Conservation (phyloP, 1,140 invertebrate species). For the Trissolcus basalis region DNA sequence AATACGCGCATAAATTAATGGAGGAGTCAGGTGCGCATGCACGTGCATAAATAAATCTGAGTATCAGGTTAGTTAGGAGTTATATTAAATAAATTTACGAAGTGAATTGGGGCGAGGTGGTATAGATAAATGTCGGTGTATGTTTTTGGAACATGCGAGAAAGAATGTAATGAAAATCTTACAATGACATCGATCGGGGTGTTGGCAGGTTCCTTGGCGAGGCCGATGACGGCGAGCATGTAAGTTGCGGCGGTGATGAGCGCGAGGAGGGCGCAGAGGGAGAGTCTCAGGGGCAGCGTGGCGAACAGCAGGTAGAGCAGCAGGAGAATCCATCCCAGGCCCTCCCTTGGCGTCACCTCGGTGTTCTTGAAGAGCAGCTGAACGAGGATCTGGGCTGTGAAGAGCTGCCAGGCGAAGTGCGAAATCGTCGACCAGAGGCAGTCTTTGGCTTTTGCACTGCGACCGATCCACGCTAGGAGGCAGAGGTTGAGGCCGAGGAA, state of each 20-base stretch:
- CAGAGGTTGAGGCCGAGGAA: constrained; percentile 77
- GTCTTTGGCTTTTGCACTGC: constrained; percentile 70
- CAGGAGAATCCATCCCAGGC: constrained; percentile 87
- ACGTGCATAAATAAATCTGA: neutral
- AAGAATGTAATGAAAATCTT: too few relatives aligned
- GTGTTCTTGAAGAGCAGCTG: constrained; percentile 77
- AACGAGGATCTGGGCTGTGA: constrained; percentile 79
- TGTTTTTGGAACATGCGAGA: too few relatives aligned
- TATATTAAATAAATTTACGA: too few relatives aligned
- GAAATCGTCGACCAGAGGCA: constrained; percentile 77
- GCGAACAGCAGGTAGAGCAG: constrained; percentile 90
- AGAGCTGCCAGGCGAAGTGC: constrained; percentile 80
- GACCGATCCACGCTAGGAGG: constrained; percentile 76
- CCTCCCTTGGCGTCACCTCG: constrained; percentile 77
- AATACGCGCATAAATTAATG: neutral
- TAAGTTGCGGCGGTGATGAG: constrained; percentile 79
- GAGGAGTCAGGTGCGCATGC: too few relatives aligned
- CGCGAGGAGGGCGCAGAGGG: constrained; percentile 80
- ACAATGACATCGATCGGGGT: constrained; percentile 78
- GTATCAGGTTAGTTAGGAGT: too few relatives aligned
- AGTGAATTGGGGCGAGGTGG: too few relatives aligned
- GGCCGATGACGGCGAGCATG: constrained; percentile 77
- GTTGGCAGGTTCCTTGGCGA: constrained; percentile 68
- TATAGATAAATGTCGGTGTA: too few relatives aligned
- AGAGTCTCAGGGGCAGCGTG: constrained; percentile 84